Conservation (phyloP, 1,140 invertebrate species). For the Papilio glaucus region DNA sequence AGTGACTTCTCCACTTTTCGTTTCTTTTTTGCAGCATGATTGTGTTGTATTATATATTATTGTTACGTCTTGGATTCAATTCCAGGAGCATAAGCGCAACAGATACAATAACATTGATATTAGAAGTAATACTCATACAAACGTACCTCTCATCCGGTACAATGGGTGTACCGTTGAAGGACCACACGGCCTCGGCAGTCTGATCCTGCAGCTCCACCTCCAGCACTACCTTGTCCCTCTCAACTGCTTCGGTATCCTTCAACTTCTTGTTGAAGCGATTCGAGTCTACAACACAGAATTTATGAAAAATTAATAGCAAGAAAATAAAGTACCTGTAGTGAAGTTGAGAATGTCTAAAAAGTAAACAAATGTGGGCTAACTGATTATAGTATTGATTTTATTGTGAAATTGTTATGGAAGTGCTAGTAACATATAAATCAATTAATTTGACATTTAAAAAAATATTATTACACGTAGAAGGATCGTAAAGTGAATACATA, state of each 20-base stretch:
- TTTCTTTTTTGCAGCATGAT: background rate
- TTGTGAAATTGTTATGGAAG: too few relatives aligned
- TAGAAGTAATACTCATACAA: background rate
- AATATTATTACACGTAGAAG: background rate
- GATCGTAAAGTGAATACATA: too few relatives aligned
- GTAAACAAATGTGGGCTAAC: too few relatives aligned
- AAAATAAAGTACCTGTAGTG: too few relatives aligned
- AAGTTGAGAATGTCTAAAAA: too few relatives aligned
- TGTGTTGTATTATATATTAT: too few relatives aligned
- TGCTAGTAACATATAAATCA: too few relatives aligned
- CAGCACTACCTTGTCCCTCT: slow-evolving; percentile 94
- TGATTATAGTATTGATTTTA: too few relatives aligned
- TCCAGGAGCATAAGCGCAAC: too few relatives aligned
- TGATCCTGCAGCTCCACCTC: slow-evolving; percentile 97
- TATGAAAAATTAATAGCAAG: background rate
- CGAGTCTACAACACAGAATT: slow-evolving; percentile 86
- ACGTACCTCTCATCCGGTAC: slow-evolving; percentile 88
- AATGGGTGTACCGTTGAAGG: slow-evolving; percentile 95
- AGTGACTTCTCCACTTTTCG: too few relatives aligned
- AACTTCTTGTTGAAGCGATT: slow-evolving; percentile 98
- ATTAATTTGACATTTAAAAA: background rate
- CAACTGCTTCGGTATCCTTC: slow-evolving; percentile 95
- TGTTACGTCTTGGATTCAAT: too few relatives aligned
- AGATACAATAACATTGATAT: background rate
- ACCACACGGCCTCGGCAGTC: slow-evolving; percentile 96